A percentile compares a stretch with the other conserved stretches of the same genome.
Evolutionary conservation across 2,113 vertebrate genomes (phyloP).

Genomic region (Zapus hudsonius): DNA sequence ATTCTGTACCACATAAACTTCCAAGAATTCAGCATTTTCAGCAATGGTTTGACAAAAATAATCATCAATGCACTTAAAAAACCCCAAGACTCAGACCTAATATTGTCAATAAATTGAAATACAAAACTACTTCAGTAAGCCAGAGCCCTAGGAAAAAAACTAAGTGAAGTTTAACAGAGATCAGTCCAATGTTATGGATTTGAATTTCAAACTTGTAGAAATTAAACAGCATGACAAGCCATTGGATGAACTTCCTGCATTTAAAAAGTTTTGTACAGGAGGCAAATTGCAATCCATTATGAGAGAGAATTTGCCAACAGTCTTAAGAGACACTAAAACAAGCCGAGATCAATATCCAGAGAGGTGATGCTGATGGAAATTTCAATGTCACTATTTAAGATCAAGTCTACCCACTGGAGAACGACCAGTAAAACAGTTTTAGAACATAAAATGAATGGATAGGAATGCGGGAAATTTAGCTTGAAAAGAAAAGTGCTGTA

Average conservation of each 20-base stretch:
- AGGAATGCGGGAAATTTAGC: background rate
- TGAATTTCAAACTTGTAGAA: background rate
- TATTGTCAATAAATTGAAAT: background rate
- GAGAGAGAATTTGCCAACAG: background rate
- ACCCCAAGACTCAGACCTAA: background rate
- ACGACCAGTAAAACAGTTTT: background rate
- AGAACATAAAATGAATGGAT: background rate
- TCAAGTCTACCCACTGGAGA: background rate
- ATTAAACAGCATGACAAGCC: background rate
- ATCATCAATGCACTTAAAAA: background rate
- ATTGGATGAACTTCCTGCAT: background rate
- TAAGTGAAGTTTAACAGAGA: background rate
- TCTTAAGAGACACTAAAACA: background rate
- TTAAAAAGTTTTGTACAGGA: background rate
- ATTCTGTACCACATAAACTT: constrained; percentile 7
- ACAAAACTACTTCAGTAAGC: constrained; percentile 37
- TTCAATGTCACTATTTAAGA: background rate
- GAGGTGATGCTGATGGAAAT: background rate
- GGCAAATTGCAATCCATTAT: background rate
- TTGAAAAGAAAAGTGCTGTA: background rate
- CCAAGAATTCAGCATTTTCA: background rate
- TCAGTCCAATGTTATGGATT: background rate
- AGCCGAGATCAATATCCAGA: background rate
- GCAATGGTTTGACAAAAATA: constrained; percentile 29
- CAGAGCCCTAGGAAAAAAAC: background rate